Base-by-base conservation (phyloP, 2,797 vertebrate species). In the Pipistrellus kuhlii region DNA sequence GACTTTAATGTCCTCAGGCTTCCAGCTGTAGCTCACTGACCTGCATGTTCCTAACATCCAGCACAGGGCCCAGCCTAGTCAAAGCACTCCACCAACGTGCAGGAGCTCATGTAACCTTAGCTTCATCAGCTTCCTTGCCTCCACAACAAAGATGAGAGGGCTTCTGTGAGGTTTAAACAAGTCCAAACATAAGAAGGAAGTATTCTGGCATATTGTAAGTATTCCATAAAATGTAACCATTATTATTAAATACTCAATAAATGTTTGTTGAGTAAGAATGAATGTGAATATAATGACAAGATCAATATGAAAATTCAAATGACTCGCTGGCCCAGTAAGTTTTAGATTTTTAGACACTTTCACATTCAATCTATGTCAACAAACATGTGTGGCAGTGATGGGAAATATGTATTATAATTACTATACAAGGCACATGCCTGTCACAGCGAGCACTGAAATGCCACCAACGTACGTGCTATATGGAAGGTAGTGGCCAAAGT, bases 301-400 rank as follows among this genome's bases (percentile, higher is more conserved):
- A 55, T 75, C 75, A 62, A 35, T 72, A 69, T 90, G 76, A 80
- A 94, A 93, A 84, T 32, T 90, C 51, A 71, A 88, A 73, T 41
- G 38, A 80, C 14, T 66, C 21, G 41, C 20, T 72, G 59, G 59
- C 30, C 46, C n/a, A 51, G 27, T 32, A 84, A 53, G 6, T 76
- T 88, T 88, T 88, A 62, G 75, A 78, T 21, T 53, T 73, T 85
- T 82, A 89, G 89, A 75, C 4, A 53, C 13, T 48, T 87, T 66
- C n/a, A 32, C 23, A 27, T 38, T 86, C 72, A 85, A 71, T 57
- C 20, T 15, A 0, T 18, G 8, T 53, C 59, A 15, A 35, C 2
- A 71, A n/a, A n/a, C 6, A 6, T 9, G 6, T 30, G 41, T 48
- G 76, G 75, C 13, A 18, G 41, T 64, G 25, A 35, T 5, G 21